phyloP scores from a whole-genome alignment of 2,113 vertebrate genomes.

The Thymallus thymallus region DNA sequence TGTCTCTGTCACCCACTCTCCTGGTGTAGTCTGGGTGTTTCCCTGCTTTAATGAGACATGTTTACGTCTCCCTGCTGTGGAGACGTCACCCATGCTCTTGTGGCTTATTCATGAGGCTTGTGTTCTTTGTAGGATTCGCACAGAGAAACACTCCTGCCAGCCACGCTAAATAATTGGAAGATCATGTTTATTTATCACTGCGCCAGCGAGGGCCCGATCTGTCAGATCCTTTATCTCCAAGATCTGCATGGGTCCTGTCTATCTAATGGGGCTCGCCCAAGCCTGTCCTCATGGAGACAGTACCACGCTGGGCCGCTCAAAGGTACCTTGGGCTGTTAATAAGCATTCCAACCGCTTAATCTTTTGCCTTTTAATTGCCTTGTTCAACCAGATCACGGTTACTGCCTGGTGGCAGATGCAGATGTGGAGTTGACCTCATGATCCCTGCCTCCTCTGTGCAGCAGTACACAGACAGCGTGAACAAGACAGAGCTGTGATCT shows the following conservation, averaged over 20 bases:
- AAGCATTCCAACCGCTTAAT: slow-evolving; percentile 1
- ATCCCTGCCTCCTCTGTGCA: background rate
- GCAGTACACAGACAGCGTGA: background rate
- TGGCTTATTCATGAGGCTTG: slow-evolving; percentile 47
- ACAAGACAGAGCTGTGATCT: background rate
- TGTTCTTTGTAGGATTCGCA: slow-evolving; percentile 7
- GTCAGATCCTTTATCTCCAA: slow-evolving; percentile 37
- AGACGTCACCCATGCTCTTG: background rate
- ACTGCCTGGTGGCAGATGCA: background rate
- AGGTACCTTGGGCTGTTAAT: slow-evolving; percentile 36
- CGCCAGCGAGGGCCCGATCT: background rate
- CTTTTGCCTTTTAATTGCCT: slow-evolving; percentile 25
- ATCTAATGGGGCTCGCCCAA: slow-evolving; percentile 27
- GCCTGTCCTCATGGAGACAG: background rate
- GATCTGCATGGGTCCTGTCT: slow-evolving; percentile 19
- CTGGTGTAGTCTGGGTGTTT: background rate
- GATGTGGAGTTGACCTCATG: background rate
- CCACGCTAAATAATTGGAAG: slow-evolving; percentile 30
- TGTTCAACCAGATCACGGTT: background rate
- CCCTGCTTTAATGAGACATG: background rate
- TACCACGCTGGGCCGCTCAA: slow-evolving; percentile 25
- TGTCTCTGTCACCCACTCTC: background rate
- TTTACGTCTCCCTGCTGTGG: slow-evolving; percentile 12
- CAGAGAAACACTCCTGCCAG: slow-evolving; percentile 1
- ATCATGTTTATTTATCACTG: slow-evolving; percentile 53